Base-by-base conservation (phyloP, 1,140 invertebrate genomes). In the Caenorhabditis brenneri region DNA sequence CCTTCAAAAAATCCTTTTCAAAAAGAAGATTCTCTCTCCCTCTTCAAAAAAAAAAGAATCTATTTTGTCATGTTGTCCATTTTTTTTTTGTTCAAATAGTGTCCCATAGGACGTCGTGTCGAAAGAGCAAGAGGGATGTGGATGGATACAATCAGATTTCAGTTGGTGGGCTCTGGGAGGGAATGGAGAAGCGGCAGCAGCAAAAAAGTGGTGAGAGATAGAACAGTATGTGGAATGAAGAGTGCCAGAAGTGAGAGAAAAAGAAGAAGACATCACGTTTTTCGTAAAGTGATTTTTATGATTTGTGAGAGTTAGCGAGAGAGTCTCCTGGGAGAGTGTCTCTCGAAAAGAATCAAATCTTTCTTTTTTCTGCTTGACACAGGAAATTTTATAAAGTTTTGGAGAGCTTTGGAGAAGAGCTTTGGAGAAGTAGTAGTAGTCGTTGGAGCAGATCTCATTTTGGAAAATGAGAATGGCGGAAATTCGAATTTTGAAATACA, bases 201-300 rank as follows among this genome's bases (percentile, higher is more conserved):
- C n/a, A n/a, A 55, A n/a, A 9, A 55, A 24, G 49, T 51, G 24
- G 15, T 55, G 22, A 55, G 53, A 55, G 22, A 27, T 55, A 4
- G 9, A 5, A 24, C 3, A 15, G 15, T n/a, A 4, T 29, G 2
- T 10, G 58, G 2, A n/a, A 42, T 3, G 33, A 2, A 74, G 65
- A n/a, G 36, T n/a, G 58, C 1, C 0, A n/a, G 7, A 1, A 22
- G 5, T 2, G 36, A 42, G n/a, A 31, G 36, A 42, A 10, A 10
- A 1, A 74, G 36, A 74, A 9, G 33, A 7, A 1, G 36, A n/a
- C n/a, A n/a, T n/a, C n/a, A n/a, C n/a, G 15, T n/a, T 46, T 46
- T 74, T 74, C 65, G 65, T 74, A 74, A 74, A 74, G 65, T 74
- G 65, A 74, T 74, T 74, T 74, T 74, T 74, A 74, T 74, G 65